These are phyloP conservation scores for Zenarchopterus dispar DNA, from an alignment of 2,797 vertebrate genomes.

Conservation along the genomic window DNA sequence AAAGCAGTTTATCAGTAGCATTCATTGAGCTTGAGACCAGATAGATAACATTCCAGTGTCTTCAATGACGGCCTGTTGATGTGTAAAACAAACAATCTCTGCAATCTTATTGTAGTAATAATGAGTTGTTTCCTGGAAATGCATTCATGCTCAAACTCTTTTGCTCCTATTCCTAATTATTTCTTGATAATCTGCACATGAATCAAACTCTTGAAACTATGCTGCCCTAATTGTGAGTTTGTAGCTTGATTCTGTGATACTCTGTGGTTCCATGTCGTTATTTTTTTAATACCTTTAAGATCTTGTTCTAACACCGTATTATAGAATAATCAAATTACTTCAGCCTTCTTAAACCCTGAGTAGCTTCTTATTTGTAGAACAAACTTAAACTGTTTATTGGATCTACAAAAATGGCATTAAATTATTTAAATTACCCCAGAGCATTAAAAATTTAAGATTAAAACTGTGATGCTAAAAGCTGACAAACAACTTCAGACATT, in stretches of 20 bases:
- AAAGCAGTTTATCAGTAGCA: slow-evolving; percentile 46
- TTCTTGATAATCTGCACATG: too few relatives aligned
- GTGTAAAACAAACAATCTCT: slow-evolving; percentile 67
- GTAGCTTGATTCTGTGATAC: not conserved
- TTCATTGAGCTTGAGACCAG: slow-evolving; percentile 29
- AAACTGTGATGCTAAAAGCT: too few relatives aligned
- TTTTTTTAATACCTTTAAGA: too few relatives aligned
- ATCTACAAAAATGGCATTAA: too few relatives aligned
- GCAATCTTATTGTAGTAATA: slow-evolving; percentile 27
- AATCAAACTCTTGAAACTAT: not conserved
- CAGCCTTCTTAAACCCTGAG: too few relatives aligned
- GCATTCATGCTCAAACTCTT: slow-evolving; percentile 18
- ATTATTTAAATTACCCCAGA: too few relatives aligned
- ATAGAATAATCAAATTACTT: too few relatives aligned
- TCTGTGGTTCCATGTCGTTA: slow-evolving; percentile 1
- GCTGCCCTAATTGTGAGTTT: not conserved
- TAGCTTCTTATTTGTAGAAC: too few relatives aligned
- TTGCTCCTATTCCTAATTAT: not conserved
- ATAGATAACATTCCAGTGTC: slow-evolving; percentile 38
- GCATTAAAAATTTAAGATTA: too few relatives aligned
- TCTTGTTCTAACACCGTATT: too few relatives aligned
- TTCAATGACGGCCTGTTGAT: slow-evolving; percentile 54
- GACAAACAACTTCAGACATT: too few relatives aligned
- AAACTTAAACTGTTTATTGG: too few relatives aligned
- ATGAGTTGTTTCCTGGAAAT: slow-evolving; percentile 23